Evolutionary conservation across 2,113 vertebrate species (phyloP).

Genomic region (Salvator merianae): DNA sequence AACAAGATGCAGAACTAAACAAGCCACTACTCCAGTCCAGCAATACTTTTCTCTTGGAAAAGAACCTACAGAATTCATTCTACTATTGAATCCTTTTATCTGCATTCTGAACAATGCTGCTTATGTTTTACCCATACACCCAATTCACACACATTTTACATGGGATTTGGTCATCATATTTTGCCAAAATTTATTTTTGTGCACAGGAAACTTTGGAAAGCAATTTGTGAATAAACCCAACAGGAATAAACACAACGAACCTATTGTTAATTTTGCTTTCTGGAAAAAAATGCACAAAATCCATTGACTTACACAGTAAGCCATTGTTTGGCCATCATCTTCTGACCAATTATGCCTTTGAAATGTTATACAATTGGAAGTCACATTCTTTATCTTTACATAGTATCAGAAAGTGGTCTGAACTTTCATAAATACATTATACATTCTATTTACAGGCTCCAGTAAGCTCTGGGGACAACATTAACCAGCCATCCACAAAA

Average conservation of each 20-base stretch:
- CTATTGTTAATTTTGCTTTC: slow-evolving; percentile 38
- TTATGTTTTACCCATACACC: not conserved
- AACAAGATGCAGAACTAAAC: too few species aligned
- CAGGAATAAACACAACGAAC: not conserved
- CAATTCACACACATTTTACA: not conserved
- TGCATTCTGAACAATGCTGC: not conserved
- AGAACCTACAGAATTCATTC: too few species aligned
- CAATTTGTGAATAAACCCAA: not conserved
- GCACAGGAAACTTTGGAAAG: not conserved
- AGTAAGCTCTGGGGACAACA: not conserved
- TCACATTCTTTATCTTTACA: slow-evolving; percentile 51
- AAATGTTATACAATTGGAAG: slow-evolving; percentile 55
- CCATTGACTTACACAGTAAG: slow-evolving; percentile 76
- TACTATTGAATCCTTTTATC: not conserved
- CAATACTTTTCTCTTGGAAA: too few species aligned
- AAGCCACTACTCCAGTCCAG: too few species aligned
- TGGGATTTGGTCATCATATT: not conserved
- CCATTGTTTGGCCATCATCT: slow-evolving; percentile 51
- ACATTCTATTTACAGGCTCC: slow-evolving; percentile 52
- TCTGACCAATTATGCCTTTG: slow-evolving; percentile 39
- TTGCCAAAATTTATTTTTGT: not conserved
- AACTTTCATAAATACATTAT: slow-evolving; percentile 73
- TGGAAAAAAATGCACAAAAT: slow-evolving; percentile 62
- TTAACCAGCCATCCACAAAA: slow-evolving; percentile 92
- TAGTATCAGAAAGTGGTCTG: slow-evolving; percentile 29